Base-by-base conservation (phyloP, 1,140 invertebrate genomes). In the Sitophilus oryzae region DNA sequence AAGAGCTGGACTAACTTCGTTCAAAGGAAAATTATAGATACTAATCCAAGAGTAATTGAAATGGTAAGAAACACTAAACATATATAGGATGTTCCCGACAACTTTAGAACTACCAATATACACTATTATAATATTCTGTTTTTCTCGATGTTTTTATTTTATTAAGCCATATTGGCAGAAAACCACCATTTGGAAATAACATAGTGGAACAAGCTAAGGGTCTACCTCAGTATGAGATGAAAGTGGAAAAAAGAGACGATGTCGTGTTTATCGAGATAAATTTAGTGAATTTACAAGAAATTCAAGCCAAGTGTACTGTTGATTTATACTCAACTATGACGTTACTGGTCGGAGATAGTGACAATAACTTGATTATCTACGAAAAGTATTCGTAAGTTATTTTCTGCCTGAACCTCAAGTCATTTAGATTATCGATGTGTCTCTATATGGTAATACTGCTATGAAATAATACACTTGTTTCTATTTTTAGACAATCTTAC, bases 21-120 rank as follows among this genome's bases (percentile, higher is more conserved):
- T 90, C 66, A 70, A 82, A n/a, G n/a, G 63, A 68, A 77, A n/a
- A 68, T 91, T 23, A 70, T 76, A 43, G 75, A 81, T 43, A 77
- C 80, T 15, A 81, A 87, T 74, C 84, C 86, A 9, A 75, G 86
- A 66, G 80, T 87, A 67, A 71, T 91, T 52, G 87, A 91, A 77
- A 70, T 84, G 72, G 85, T 86, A 69, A 65, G 65, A 8, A 21
- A 21, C 15, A 35, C n/a, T 20, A 1, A 18, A 8, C n/a, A 37
- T 3, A 50, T 48, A 34, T 45, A 2, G 1, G n/a, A n/a, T n/a
- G n/a, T n/a, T n/a, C n/a, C n/a, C n/a, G n/a, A n/a, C n/a, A n/a
- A n/a, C n/a, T n/a, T n/a, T n/a, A n/a, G n/a, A n/a, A n/a, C n/a
- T 21, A 65, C 65, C 11, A 21, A 21, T 23, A 35, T n/a, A 11